These are phyloP conservation scores for Malurus cyaneus DNA, from an alignment of 2,113 vertebrate genomes.

Conservation along the genomic window DNA sequence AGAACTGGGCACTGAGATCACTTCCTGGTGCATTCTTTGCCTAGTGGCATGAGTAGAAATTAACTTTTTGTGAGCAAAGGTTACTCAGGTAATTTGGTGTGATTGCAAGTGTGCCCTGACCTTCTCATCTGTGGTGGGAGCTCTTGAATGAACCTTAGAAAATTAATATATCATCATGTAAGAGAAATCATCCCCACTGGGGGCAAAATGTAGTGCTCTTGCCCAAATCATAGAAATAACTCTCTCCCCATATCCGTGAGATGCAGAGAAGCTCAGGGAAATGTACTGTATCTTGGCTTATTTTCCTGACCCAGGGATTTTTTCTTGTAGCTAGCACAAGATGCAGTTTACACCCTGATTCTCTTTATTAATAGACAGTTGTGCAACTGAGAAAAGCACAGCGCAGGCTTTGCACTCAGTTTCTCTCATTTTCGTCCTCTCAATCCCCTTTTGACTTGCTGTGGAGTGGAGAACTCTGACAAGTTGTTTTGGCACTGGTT, in stretches of 20 bases:
- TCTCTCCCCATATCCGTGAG: neutral
- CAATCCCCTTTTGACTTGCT: neutral
- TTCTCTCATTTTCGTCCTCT: neutral
- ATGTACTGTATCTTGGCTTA: neutral
- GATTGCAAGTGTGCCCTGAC: neutral
- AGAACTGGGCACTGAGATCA: neutral
- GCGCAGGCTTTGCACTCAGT: neutral
- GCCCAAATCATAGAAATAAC: neutral
- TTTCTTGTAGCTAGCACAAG: neutral
- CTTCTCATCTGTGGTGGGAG: neutral
- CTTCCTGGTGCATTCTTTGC: neutral
- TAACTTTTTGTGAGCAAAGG: neutral
- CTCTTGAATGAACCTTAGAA: neutral
- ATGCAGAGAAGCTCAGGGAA: neutral
- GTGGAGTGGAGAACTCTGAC: neutral
- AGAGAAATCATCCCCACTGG: neutral
- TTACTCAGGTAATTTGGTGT: neutral
- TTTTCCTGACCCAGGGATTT: neutral
- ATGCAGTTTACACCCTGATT: neutral
- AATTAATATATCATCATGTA: neutral
- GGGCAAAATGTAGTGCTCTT: neutral
- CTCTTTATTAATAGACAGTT: neutral
- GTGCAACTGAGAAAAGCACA: neutral
- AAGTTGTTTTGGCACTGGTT: neutral
- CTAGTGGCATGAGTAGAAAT: neutral